Base-by-base conservation (phyloP, 1,140 invertebrate genomes). In the Zaprionus taronus region DNA sequence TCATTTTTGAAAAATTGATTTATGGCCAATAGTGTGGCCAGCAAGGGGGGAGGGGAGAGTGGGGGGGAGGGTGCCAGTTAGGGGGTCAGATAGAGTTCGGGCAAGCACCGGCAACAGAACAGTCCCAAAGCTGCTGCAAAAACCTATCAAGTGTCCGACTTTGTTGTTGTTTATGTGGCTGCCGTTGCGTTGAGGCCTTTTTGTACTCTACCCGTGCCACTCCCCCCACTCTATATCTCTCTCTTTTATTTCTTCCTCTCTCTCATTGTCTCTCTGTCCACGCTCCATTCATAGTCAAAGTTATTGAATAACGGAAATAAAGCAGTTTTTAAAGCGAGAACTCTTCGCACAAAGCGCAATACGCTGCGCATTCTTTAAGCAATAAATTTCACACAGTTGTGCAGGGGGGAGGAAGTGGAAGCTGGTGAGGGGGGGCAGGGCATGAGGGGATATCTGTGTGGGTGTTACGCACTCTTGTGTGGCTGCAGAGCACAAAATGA, bases 1-100 rank as follows among this genome's bases (percentile, higher is more conserved):
- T 89, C 84, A 89, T 84, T 89, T 89, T 90, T 90, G 81, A 90
- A 89, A 89, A 89, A 89, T 89, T 89, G 84, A 89, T 89, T 89
- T 89, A 89, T 89, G 66, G 85, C 85, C 84, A 89, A 89, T 89
- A 89, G 85, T 77, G 77, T 74, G 72, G 71, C 53, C 26, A 56
- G 24, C 7, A 15, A 5, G 14, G 31, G 4, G 20, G 1, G 15
- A 1, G 17, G 1, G 4, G 7, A 7, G 28, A 31, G 28, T 28
- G n/a, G 31, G 31, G 31, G 31, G 0, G 9, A 4, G 31, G 31
- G 9, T 6, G 7, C 28, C 9, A 4, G 41, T 58, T 22, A 12
- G 20, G 47, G 17, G 34, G 15, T 7, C 41, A 47, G n/a, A 47
- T 47, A 47, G 41, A 47, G 41, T 47, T 47, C 41, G 36, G 14